Conservation (phyloP, 1,140 invertebrate species). For the Battus philenor region DNA sequence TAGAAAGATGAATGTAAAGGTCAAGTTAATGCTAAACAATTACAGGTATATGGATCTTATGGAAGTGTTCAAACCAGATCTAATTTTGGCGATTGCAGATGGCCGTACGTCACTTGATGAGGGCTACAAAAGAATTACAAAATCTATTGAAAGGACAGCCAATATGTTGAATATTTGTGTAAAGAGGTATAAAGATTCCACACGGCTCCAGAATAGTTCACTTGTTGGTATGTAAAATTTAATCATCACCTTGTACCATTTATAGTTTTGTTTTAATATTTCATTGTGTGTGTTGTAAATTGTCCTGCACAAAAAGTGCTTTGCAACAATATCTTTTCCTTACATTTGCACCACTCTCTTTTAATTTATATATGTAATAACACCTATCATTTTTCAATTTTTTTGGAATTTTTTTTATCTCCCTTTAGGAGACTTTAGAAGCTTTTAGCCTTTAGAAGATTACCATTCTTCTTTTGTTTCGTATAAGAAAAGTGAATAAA, state of each 20-base stretch:
- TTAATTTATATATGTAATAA: no score
- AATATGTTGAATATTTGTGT: constrained; percentile 79
- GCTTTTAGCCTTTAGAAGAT: no score
- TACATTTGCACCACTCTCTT: no score
- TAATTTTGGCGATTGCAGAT: constrained; percentile 87
- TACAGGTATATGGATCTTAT: constrained; percentile 85
- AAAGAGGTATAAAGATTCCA: constrained; percentile 75
- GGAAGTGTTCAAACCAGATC: constrained; percentile 85
- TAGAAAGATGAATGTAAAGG: no score
- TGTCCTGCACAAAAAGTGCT: no score
- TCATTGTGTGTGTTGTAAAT: no score
- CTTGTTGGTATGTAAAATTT: constrained; percentile 49
- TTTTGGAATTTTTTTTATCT: no score
- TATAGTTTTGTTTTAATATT: background rate
- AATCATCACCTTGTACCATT: background rate
- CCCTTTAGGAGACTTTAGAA: no score
- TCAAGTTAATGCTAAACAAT: constrained; percentile 22
- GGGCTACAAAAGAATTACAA: constrained; percentile 81
- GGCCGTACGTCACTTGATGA: constrained; percentile 84
- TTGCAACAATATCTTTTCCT: no score
- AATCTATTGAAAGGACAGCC: constrained; percentile 80
- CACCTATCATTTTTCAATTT: no score
- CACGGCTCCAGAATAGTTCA: constrained; percentile 46
- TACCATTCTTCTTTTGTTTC: no score
- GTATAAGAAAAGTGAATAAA: no score